phyloP scores from a whole-genome alignment of 2,888 invertebrate genomes.

The Sminthurinus aureus region DNA sequence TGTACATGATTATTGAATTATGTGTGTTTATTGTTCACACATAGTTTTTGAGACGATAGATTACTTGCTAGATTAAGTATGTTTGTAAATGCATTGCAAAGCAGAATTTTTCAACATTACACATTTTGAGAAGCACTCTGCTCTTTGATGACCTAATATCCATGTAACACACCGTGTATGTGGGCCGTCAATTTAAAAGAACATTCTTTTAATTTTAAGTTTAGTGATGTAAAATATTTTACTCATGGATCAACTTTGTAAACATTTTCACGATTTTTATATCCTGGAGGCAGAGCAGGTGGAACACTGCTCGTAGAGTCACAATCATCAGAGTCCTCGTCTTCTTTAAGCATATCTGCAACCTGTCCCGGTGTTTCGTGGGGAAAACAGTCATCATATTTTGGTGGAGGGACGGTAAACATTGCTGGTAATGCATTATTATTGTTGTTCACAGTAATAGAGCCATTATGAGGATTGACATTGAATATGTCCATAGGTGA shows the following conservation, averaged over 20 bases:
- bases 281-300: slow-evolving; percentile 28
- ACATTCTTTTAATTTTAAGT: too few species aligned
- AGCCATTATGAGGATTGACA: slow-evolving; percentile 39
- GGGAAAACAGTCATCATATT: slow-evolving; percentile 56
- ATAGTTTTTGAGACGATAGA: too few species aligned
- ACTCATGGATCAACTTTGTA: slow-evolving; percentile 38
- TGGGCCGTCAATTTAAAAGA: too few species aligned
- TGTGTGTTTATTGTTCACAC: too few species aligned
- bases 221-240: too few species aligned
- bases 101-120: too few species aligned
- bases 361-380: slow-evolving; percentile 59
- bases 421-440: slow-evolving; percentile 48
- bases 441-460: slow-evolving; percentile 37
- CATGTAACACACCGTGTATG: too few species aligned
- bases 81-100: too few species aligned
- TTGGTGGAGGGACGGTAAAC: slow-evolving; percentile 55
- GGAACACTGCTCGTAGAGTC: slow-evolving; percentile 30
- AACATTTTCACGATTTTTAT: slow-evolving; percentile 36
- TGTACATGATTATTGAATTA: too few species aligned
- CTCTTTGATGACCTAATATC: too few species aligned
- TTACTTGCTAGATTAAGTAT: too few species aligned
- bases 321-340: slow-evolving; percentile 52
- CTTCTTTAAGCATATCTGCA: slow-evolving; percentile 57
- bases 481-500: slow-evolving; percentile 54
- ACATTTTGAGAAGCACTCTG: too few species aligned